phyloP scores from a whole-genome alignment of 1,140 invertebrate species.

The Bactericera cockerelli region DNA sequence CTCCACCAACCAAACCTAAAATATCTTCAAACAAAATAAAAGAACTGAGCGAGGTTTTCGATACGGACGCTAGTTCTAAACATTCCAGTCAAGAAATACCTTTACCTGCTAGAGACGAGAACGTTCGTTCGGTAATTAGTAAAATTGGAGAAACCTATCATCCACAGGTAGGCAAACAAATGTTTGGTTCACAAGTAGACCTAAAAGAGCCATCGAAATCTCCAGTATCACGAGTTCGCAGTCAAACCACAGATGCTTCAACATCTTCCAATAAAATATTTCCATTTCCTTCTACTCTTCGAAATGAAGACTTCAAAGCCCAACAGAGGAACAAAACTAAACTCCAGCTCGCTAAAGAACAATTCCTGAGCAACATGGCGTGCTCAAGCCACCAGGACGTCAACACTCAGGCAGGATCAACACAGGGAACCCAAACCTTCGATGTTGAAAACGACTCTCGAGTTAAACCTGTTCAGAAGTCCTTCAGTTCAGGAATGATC shows the following conservation, averaged over 20 bases:
- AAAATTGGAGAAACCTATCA: no score
- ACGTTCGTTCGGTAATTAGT: no score
- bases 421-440: not conserved
- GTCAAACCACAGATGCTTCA: no score
- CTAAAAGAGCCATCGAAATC: no score
- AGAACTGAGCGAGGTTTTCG: not conserved
- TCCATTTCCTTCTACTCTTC: not conserved
- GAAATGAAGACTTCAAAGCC: not conserved
- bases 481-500: not conserved
- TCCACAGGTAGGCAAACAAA: no score
- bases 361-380: not conserved
- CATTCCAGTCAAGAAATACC: not conserved
- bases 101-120: no score
- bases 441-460: not conserved
- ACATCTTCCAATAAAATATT: not conserved
- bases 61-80: not conserved
- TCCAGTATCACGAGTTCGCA: no score
- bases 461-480: not conserved
- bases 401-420: not conserved
- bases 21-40: not conserved
- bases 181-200: no score
- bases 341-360: not conserved
- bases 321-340: not conserved
- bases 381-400: no score
- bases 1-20: not conserved